Evolutionary conservation across 2,797 vertebrate species (phyloP).

Genomic region (Macropodus opercularis): DNA sequence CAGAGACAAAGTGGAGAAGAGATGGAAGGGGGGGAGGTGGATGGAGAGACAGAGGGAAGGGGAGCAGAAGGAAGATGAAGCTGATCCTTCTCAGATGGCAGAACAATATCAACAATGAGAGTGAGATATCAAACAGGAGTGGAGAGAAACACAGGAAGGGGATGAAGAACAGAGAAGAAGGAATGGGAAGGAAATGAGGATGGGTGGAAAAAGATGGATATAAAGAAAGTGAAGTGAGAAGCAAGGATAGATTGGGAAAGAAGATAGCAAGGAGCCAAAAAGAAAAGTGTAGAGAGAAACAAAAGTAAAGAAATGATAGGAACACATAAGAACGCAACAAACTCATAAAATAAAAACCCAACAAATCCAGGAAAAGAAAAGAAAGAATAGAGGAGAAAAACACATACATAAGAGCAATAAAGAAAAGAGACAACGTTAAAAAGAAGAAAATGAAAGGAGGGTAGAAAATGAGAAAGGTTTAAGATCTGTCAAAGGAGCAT

Average conservation of each 20-base stretch:
- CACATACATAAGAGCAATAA: background rate
- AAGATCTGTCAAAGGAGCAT: no score
- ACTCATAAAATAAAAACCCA: no score
- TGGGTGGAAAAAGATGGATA: no score
- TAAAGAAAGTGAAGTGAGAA: background rate
- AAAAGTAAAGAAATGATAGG: background rate
- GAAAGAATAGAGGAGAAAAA: background rate
- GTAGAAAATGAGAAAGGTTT: background rate
- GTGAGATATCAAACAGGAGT: background rate
- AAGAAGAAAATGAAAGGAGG: background rate
- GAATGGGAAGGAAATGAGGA: background rate
- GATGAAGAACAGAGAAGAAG: background rate
- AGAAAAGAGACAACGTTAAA: background rate
- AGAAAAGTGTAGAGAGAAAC: background rate
- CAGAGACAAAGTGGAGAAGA: slow-evolving; percentile 61
- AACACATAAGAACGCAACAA: no score
- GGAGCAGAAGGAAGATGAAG: slow-evolving; percentile 39
- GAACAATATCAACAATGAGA: slow-evolving; percentile 32
- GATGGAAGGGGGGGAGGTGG: slow-evolving; percentile 19
- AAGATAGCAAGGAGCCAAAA: no score
- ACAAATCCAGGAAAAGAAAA: background rate
- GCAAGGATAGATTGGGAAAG: background rate
- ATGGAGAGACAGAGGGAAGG: slow-evolving; percentile 6
- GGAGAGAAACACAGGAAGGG: background rate
- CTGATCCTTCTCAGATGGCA: slow-evolving; percentile 47